Percentiles rank a stretch among this genome's conserved stretches.
Conservation (phyloP, 2,888 invertebrate genomes). For the Ganaspis brasiliensis region DNA sequence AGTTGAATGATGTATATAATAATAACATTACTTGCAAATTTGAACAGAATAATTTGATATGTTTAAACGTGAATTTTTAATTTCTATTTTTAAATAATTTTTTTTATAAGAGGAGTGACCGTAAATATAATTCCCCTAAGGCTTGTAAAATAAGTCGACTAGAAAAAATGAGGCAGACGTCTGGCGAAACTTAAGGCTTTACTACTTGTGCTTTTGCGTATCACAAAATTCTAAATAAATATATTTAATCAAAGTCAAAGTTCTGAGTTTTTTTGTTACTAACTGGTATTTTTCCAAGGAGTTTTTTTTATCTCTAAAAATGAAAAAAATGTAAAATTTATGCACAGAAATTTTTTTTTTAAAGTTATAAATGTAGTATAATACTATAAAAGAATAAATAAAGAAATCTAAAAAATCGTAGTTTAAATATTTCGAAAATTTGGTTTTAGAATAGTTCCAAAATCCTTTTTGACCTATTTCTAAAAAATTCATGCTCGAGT, state of each 20-base stretch:
- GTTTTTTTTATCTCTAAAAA: no score
- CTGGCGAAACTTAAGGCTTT: conserved; percentile 2
- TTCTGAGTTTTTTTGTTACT: no score
- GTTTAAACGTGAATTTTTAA: not conserved
- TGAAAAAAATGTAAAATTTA: no score
- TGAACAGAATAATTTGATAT: not conserved
- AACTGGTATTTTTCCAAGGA: no score
- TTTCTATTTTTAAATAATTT: not conserved
- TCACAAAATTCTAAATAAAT: not conserved
- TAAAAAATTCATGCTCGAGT: conserved; percentile 5
- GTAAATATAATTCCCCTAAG: conserved; percentile 26
- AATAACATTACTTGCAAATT: no score
- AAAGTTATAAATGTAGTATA: no score
- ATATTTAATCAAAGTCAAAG: not conserved
- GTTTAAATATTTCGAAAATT: no score
- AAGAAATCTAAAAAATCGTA: no score
- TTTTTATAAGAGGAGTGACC: not conserved
- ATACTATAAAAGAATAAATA: not conserved
- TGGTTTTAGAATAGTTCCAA: not conserved
- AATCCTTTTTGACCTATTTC: conserved; percentile 3
- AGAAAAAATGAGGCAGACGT: conserved; percentile 19
- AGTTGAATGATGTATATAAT: no score
- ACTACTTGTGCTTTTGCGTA: not conserved
- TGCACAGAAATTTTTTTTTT: no score
- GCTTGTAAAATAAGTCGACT: conserved; percentile 23